Base-by-base conservation (phyloP, 2,797 vertebrate species). In the Gadopsis bispinosus region DNA sequence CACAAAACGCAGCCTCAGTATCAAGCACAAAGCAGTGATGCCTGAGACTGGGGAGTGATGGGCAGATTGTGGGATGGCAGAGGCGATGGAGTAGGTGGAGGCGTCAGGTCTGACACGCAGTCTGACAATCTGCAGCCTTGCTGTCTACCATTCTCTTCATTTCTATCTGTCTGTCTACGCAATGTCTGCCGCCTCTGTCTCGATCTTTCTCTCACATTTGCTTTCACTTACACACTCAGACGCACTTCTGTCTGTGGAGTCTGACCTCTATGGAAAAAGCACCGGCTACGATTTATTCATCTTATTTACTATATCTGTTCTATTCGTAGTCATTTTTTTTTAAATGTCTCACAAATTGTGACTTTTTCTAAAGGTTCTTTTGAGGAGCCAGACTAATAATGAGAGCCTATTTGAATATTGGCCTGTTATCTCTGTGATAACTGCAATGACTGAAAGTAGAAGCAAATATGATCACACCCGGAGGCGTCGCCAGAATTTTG, bases 41-140 rank as follows among this genome's bases (percentile, higher is more conserved):
- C 74, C 47, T 69, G 66, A 75, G 78, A 71, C 53, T n/a, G 51
- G 37, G 71, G 37, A 70, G 55, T 68, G 87, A 89, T 86, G 82
- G 68, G 43, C 54, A 82, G 90, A 90, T 87, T 87, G 79, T 73
- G 75, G 61, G 73, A 81, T 51, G 85, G 72, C 26, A 14, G 60
- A 50, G 62, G 35, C 6, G 74, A 58, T n/a, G 43, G 39, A 56
- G 71, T 1, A 79, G 78, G 48, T 51, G 58, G 75, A 90, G 90
- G 92, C 89, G 69, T 93, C 89, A 48, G 67, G 61, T 83, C 89
- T 88, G 93, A 94, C 92, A 93, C 76, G 85, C 92, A 92, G 84
- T 88, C 92, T 93, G 92, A 94, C 88, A 92, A 95, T 95, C 94
- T 77, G 88, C 86, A 92, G 90, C 84, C 88, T 79, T 39, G 37